Evolutionary conservation across 2,113 vertebrate genomes (phyloP).

Genomic region (Catagonus wagneri): DNA sequence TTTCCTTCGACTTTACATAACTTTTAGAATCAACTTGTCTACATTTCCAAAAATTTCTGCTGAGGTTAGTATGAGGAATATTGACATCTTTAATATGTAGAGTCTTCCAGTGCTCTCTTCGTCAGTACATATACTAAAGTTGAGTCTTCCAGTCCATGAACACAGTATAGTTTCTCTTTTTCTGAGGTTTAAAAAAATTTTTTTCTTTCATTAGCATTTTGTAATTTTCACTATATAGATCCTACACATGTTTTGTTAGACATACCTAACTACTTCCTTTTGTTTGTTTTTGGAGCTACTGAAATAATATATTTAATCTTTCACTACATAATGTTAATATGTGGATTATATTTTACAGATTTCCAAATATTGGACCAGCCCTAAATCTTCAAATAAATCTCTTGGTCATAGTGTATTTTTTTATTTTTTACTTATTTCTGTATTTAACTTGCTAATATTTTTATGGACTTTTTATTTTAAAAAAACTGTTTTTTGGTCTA

Average conservation of each 20-base stretch:
- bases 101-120: neutral
- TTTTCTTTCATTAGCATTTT: neutral
- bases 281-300: neutral
- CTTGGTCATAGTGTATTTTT: neutral
- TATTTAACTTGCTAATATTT: neutral
- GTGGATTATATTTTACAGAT: neutral
- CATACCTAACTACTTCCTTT: neutral
- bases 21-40: neutral
- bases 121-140: too few species aligned
- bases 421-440: neutral
- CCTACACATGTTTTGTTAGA: neutral
- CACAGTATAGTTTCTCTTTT: neutral
- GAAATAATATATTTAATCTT: conserved; percentile 14
- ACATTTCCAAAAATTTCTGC: neutral
- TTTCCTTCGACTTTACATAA: neutral
- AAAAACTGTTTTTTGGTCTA: neutral
- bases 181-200: neutral
- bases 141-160: neutral
- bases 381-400: neutral
- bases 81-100: neutral
- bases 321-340: neutral
- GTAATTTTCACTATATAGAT: neutral
- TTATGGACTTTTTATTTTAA: neutral
- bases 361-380: neutral
- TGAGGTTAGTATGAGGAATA: neutral